phyloP scores from a whole-genome alignment of 2,797 vertebrate species.

The Microctenopoma steveboyesi region DNA sequence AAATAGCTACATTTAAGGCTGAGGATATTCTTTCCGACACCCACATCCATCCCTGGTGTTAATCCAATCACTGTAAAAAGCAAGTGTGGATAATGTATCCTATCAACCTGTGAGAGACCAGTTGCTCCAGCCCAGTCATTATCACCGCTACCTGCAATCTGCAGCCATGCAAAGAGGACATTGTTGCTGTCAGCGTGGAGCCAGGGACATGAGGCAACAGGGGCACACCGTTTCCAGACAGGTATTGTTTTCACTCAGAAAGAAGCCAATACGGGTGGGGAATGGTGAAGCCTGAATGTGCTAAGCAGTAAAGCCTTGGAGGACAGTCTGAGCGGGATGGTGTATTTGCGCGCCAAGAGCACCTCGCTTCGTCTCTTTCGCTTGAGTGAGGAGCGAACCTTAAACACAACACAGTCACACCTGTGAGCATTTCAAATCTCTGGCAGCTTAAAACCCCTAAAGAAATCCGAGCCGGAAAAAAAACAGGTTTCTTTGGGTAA shows the following conservation, averaged over 20 bases:
- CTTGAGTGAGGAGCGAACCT: conserved; percentile 53
- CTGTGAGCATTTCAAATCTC: conserved; percentile 65
- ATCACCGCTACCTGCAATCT: conserved; percentile 32
- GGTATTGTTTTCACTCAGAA: conserved; percentile 64
- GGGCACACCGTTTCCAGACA: conserved; percentile 48
- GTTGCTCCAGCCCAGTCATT: conserved; percentile 46
- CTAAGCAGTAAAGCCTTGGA: conserved; percentile 58
- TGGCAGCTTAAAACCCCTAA: conserved; percentile 45
- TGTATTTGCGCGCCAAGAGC: conserved; percentile 46
- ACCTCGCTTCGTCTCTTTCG: conserved; percentile 61
- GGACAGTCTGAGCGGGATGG: conserved; percentile 45
- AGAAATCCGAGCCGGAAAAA: conserved; percentile 46
- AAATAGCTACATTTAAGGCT: conserved; percentile 10
- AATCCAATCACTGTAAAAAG: conserved; percentile 44
- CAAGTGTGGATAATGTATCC: conserved; percentile 37
- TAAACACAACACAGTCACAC: conserved; percentile 61
- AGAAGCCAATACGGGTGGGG: conserved; percentile 52
- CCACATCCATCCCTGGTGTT: conserved; percentile 20
- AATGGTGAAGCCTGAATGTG: conserved; percentile 50
- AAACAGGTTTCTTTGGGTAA: conserved; percentile 29
- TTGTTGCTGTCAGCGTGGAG: conserved; percentile 53
- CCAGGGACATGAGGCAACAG: conserved; percentile 47
- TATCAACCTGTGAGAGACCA: conserved; percentile 55
- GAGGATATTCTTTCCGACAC: conserved; percentile 7
- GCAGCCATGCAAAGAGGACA: conserved; percentile 45